Conservation (phyloP, 2,888 invertebrate species). For the Dynastes hyllus region DNA sequence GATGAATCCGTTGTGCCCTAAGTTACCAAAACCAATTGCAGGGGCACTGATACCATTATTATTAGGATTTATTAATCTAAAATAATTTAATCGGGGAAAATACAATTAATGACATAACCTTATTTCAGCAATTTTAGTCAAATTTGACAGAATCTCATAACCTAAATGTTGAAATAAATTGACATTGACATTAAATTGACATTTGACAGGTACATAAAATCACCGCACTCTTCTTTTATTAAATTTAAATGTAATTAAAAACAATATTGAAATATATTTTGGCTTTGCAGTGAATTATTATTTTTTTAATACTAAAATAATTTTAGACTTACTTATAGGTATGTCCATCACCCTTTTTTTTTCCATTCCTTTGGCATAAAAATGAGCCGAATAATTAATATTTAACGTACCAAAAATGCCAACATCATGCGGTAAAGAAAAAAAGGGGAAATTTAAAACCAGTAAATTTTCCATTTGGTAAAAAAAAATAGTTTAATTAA, state of each 20-base stretch:
- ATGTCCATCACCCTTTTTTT: constrained; percentile 86
- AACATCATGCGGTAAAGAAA: constrained; percentile 75
- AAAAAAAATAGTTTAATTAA: too few species aligned
- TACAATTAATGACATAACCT: too few species aligned
- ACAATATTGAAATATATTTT: too few species aligned
- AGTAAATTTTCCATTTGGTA: too few species aligned
- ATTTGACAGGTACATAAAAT: neutral
- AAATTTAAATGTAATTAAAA: too few species aligned
- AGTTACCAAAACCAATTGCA: constrained; percentile 78
- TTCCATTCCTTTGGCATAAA: constrained; percentile 90
- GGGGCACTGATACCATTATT: constrained; percentile 83
- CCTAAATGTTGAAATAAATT: too few species aligned
- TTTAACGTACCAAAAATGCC: constrained; percentile 82
- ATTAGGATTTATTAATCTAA: constrained; percentile 77
- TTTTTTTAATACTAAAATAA: too few species aligned
- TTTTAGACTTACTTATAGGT: constrained; percentile 75
- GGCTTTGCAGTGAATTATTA: too few species aligned
- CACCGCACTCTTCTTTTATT: constrained; percentile 52
- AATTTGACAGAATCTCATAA: too few species aligned
- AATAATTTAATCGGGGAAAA: constrained; percentile 33
- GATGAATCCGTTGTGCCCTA: constrained; percentile 81
- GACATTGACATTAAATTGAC: too few species aligned
- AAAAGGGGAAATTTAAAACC: too few species aligned
- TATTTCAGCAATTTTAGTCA: too few species aligned
- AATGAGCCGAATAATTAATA: constrained; percentile 86